Conservation (phyloP, 2,113 vertebrate species). For the Mobula hypostoma region DNA sequence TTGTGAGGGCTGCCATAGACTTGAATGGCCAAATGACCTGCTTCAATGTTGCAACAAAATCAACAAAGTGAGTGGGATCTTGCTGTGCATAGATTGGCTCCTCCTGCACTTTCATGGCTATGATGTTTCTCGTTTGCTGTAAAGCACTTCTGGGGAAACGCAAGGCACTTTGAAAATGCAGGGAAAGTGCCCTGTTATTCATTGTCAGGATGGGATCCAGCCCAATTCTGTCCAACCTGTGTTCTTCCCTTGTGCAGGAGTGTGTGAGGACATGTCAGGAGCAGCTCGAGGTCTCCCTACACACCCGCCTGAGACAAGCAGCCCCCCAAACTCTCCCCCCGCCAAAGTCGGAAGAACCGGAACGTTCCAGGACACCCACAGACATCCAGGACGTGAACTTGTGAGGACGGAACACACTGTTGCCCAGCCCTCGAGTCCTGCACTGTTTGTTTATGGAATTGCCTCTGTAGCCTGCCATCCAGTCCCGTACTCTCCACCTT, state of each 20-base stretch:
- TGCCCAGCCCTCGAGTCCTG: no score
- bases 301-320: constrained; percentile 34
- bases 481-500: no score
- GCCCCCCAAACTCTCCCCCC: background rate
- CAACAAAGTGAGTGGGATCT: background rate
- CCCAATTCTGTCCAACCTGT: background rate
- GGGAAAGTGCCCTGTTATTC: no score
- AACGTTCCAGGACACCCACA: constrained; percentile 40
- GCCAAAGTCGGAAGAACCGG: constrained; percentile 30
- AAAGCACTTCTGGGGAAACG: background rate
- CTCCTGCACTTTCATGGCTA: background rate
- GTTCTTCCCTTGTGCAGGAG: background rate
- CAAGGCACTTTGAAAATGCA: background rate
- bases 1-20: no score
- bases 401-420: background rate
- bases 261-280: constrained; percentile 40
- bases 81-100: background rate
- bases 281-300: constrained; percentile 37
- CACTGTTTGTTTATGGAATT: no score
- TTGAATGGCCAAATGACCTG: no score
- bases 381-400: constrained; percentile 41
- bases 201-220: no score
- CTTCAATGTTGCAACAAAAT: no score
- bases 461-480: no score
- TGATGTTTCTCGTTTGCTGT: background rate